Evolutionary conservation across 2,113 vertebrate species (phyloP).

Genomic region (Perognathus longimembris): DNA sequence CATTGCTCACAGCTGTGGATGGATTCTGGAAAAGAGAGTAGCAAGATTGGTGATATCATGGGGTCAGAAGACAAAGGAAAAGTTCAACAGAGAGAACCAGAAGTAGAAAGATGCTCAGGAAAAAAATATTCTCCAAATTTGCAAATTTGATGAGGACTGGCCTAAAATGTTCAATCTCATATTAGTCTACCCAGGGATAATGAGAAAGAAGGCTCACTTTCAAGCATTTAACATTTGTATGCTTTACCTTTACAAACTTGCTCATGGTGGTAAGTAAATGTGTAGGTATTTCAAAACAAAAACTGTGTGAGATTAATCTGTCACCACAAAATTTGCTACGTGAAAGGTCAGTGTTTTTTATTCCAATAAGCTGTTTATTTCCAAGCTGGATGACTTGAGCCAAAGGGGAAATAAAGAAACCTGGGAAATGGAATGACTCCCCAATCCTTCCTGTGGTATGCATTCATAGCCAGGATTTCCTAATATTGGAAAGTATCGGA

Average conservation of each 20-base stretch:
- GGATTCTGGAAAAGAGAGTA: not conserved
- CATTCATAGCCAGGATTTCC: not conserved
- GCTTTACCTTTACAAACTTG: not conserved
- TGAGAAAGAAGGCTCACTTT: not conserved
- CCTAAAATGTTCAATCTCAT: not conserved
- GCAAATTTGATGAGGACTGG: not conserved
- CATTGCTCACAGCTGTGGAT: not conserved
- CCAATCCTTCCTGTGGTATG: not conserved
- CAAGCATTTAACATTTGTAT: not conserved
- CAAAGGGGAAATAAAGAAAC: slow-evolving; percentile 10
- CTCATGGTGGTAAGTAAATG: not conserved
- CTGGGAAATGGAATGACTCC: not conserved
- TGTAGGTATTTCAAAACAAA: not conserved
- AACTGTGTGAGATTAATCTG: not conserved
- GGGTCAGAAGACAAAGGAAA: not conserved
- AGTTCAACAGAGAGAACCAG: not conserved
- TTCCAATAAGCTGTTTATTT: slow-evolving; percentile 33
- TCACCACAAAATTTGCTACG: not conserved
- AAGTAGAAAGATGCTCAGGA: not conserved
- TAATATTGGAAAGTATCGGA: slow-evolving; percentile 9
- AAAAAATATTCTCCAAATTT: not conserved
- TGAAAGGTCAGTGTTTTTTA: not conserved
- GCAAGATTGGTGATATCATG: not conserved
- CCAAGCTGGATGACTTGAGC: not conserved
- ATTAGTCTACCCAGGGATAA: not conserved